Evolutionary conservation across 1,140 invertebrate genomes (phyloP).

Genomic region (Drusus annulatus): DNA sequence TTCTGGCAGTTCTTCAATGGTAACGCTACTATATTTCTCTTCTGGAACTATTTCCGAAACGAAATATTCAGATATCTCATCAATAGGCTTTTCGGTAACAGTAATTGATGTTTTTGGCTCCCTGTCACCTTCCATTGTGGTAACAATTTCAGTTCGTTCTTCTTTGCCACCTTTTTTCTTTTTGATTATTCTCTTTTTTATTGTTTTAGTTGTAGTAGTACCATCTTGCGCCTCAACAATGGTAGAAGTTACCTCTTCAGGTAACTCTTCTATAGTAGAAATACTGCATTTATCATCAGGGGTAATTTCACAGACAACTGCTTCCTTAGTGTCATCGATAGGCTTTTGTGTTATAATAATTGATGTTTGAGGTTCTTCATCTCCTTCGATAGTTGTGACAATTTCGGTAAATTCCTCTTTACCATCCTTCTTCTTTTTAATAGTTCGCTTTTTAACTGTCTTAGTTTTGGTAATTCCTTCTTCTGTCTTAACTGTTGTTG

Average conservation of each 20-base stretch:
- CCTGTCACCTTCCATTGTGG: conserved; percentile 57
- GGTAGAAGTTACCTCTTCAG: conserved; percentile 22
- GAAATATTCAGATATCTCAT: neutral
- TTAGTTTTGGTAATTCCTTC: conserved; percentile 57
- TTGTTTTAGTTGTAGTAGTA: conserved; percentile 54
- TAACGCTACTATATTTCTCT: neutral
- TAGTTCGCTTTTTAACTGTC: conserved; percentile 47
- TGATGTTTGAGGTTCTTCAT: conserved; percentile 50
- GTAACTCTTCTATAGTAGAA: neutral
- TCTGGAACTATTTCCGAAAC: neutral
- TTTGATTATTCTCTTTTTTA: conserved; percentile 52
- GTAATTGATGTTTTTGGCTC: conserved; percentile 52
- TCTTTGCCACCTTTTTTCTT: conserved; percentile 44
- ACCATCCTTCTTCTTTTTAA: conserved; percentile 52
- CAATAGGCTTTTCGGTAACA: conserved; percentile 42
- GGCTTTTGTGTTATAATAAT: conserved; percentile 53
- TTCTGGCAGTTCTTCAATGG: conserved; percentile 7
- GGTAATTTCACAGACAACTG: neutral
- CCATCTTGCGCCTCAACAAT: conserved; percentile 49
- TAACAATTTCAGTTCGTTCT: conserved; percentile 60
- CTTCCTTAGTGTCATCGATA: neutral
- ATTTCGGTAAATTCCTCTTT: conserved; percentile 59
- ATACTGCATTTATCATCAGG: conserved; percentile 56
- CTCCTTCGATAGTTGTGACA: conserved; percentile 59
- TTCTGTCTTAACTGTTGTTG: conserved; percentile 38